Evolutionary conservation across 2,113 vertebrate genomes (phyloP).

Genomic region (Calonectris borealis): DNA sequence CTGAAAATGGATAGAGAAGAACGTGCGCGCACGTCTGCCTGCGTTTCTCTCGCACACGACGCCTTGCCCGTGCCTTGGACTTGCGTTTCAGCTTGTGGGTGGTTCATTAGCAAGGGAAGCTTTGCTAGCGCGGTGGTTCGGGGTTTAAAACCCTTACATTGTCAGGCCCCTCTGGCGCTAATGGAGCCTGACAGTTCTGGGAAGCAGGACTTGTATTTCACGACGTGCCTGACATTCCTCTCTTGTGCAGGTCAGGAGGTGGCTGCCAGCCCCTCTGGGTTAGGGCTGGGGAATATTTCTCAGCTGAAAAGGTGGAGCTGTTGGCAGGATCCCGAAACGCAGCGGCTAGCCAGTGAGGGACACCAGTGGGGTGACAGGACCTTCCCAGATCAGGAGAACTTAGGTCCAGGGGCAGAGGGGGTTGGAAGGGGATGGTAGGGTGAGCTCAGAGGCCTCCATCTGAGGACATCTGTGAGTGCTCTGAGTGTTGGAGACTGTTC

Average conservation of each 20-base stretch:
- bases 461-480: not conserved
- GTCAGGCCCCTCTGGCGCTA: not conserved
- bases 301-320: not conserved
- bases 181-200: slow-evolving; percentile 4
- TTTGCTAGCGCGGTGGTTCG: not conserved
- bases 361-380: accelerated
- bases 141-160: not conserved
- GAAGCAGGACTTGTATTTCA: slow-evolving; percentile 16
- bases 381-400: not conserved
- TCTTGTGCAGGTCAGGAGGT: not conserved
- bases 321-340: not conserved
- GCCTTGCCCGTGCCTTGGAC: not conserved
- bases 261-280: not conserved
- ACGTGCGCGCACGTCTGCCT: accelerated
- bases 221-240: not conserved
- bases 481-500: not conserved
- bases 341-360: not conserved
- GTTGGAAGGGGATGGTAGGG: not conserved
- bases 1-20: not conserved
- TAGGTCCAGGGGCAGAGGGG: not conserved
- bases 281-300: not conserved
- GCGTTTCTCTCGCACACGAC: accelerated
- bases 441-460: not conserved
- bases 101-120: not conserved
- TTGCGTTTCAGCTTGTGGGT: not conserved